Conservation (phyloP, 2,113 vertebrate genomes). For the Tursiops truncatus region DNA sequence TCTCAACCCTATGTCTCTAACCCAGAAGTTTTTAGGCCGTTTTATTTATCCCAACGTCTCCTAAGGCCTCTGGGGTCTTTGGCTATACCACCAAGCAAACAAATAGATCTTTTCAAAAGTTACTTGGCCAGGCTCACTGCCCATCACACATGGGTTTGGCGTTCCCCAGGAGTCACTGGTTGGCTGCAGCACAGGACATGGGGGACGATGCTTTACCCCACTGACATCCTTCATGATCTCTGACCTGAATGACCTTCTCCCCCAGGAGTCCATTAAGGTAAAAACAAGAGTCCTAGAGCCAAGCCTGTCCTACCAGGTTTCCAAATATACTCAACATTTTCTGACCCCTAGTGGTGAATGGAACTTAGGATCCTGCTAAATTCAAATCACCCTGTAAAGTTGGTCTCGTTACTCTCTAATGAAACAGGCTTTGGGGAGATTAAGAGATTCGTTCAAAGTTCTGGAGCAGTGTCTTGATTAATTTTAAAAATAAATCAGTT, state of each 20-base stretch:
- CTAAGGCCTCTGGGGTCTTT: too few species aligned
- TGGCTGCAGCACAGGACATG: background rate
- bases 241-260: background rate
- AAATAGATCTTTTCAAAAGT: background rate
- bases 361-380: background rate
- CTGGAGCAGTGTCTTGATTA: background rate
- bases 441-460: background rate
- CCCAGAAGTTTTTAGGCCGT: too few species aligned
- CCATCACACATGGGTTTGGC: background rate
- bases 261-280: background rate
- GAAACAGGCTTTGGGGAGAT: background rate
- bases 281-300: background rate
- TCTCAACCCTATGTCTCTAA: too few species aligned
- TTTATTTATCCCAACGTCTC: too few species aligned
- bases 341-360: background rate
- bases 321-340: background rate
- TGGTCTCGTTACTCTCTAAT: background rate
- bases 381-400: background rate
- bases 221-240: background rate
- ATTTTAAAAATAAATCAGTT: background rate
- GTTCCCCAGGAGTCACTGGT: background rate
- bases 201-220: background rate
- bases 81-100: too few species aligned
- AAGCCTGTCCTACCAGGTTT: background rate
- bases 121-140: background rate